Conservation (phyloP, 2,113 vertebrate species). For the Chloroceryle aenea region DNA sequence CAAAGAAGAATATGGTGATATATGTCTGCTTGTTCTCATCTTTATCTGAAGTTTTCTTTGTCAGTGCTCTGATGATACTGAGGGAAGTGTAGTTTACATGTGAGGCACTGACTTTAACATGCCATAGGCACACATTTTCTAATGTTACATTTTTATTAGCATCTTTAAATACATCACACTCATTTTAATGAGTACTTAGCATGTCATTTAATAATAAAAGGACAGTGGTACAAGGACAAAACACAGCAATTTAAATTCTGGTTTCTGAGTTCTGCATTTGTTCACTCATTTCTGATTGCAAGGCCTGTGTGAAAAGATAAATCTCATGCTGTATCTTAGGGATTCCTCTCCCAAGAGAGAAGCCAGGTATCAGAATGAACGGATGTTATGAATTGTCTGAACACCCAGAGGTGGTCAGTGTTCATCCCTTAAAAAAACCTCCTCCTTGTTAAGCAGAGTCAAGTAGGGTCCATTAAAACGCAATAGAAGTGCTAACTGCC, state of each 20-base stretch:
- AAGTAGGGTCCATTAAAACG: not conserved
- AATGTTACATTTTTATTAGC: not conserved
- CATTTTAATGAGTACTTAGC: not conserved
- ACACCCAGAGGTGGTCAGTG: not conserved
- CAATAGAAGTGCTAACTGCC: not conserved
- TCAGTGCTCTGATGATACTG: fast-evolving
- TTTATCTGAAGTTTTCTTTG: not conserved
- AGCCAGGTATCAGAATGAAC: not conserved
- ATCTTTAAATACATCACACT: not conserved
- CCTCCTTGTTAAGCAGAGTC: not conserved
- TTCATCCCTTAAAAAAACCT: not conserved
- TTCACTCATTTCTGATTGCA: not conserved
- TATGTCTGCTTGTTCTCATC: not conserved
- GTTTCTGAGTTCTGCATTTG: not conserved
- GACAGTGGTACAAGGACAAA: not conserved
- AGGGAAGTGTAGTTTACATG: not conserved
- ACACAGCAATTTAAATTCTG: not conserved
- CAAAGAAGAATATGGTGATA: not conserved
- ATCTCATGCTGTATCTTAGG: not conserved
- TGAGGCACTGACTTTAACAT: not conserved
- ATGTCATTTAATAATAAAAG: not conserved
- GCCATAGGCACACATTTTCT: not conserved
- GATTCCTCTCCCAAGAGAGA: not conserved
- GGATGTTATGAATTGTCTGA: not conserved
- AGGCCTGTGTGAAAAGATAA: not conserved